phyloP scores from a whole-genome alignment of 2,113 vertebrate genomes.

The Lamprologus tigripictilis region DNA sequence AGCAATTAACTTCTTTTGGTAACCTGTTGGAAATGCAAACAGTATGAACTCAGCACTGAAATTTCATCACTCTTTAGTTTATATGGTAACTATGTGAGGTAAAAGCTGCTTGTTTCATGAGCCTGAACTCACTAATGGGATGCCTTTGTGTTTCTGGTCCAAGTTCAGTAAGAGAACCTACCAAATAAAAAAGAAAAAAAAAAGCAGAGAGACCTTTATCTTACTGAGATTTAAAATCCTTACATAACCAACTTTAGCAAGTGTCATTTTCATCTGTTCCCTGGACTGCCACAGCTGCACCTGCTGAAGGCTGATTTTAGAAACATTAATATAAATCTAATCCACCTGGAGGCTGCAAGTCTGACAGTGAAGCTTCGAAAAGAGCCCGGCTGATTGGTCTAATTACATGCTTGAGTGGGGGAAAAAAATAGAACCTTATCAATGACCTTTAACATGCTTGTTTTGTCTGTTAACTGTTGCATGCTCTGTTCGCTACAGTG shows the following conservation, averaged over 20 bases:
- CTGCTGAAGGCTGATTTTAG: conserved; percentile 15
- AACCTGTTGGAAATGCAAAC: not conserved
- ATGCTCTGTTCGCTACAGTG: not conserved
- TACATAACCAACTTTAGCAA: not conserved
- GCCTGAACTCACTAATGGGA: not conserved
- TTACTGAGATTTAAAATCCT: not conserved
- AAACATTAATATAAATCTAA: conserved; percentile 32
- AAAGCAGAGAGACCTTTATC: not conserved
- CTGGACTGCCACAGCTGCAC: not conserved
- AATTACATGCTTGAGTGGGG: conserved; percentile 8
- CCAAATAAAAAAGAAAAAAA: not conserved
- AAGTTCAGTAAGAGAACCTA: not conserved
- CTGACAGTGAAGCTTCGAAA: not conserved
- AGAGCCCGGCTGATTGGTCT: conserved; percentile 4
- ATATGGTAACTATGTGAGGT: not conserved
- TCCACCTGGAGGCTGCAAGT: conserved; percentile 18
- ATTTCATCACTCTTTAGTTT: not conserved
- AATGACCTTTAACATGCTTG: conserved; percentile 4
- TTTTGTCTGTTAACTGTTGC: not conserved
- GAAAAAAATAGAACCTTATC: not conserved
- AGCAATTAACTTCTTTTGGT: not conserved
- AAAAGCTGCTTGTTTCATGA: not conserved
- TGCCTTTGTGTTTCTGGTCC: not conserved
- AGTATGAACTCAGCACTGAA: not conserved
- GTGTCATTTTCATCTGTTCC: not conserved